Percentiles rank a stretch among this genome's conserved stretches.
Evolutionary conservation across 2,113 vertebrate genomes (phyloP).

Genomic region (Chloropsis cyanopogon): DNA sequence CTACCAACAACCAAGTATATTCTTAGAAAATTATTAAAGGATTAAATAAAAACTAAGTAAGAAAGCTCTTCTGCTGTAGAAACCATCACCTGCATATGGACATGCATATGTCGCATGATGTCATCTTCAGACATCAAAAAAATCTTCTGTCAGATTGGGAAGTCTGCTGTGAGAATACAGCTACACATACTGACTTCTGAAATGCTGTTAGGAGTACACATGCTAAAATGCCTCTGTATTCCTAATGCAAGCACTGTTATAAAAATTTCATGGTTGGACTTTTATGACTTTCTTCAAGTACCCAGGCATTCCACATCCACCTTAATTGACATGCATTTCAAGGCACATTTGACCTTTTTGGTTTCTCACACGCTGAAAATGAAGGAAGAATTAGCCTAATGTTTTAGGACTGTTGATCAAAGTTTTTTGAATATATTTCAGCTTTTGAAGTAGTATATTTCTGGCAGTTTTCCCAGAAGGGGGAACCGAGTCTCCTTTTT

Average conservation of each 20-base stretch:
- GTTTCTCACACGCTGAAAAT: slow-evolving; percentile 7
- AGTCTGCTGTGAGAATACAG: not conserved
- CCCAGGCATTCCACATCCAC: not conserved
- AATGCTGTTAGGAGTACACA: not conserved
- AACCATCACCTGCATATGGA: not conserved
- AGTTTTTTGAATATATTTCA: slow-evolving; percentile 18
- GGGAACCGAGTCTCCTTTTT: not conserved
- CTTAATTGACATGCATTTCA: slow-evolving; percentile 40
- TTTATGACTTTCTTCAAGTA: slow-evolving; percentile 6
- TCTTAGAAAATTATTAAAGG: not conserved
- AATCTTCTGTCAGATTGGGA: not conserved
- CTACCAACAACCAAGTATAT: not conserved
- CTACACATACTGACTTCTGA: not conserved
- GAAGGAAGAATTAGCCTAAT: slow-evolving; percentile 49
- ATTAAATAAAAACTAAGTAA: not conserved
- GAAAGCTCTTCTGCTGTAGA: not conserved
- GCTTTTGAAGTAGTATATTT: slow-evolving; percentile 40
- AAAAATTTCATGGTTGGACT: slow-evolving; percentile 8
- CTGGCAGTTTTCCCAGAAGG: slow-evolving; percentile 57
- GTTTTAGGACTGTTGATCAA: slow-evolving; percentile 58
- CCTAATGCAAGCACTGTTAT: not conserved
- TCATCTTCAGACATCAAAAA: not conserved
- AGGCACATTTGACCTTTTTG: slow-evolving; percentile 44
- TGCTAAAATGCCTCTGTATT: not conserved
- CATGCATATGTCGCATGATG: not conserved